Evolutionary conservation across 2,888 invertebrate species (phyloP).

Genomic region (Blastobasis lacticolella): DNA sequence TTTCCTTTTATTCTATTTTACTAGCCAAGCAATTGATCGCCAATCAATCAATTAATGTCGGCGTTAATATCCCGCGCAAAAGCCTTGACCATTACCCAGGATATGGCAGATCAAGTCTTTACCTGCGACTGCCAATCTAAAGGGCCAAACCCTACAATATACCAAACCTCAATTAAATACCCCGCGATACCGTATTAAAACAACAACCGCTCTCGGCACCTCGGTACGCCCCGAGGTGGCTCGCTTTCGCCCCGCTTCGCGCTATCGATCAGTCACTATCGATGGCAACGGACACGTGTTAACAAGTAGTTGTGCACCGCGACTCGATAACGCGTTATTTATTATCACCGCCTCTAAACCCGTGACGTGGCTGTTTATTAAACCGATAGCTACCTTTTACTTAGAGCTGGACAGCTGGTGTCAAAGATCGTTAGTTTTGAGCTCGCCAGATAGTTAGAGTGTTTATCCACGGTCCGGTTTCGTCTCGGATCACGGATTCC

Average conservation of each 20-base stretch:
- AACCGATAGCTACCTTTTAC: slow-evolving; percentile 15
- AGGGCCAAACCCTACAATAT: no score
- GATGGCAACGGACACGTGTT: slow-evolving; percentile 42
- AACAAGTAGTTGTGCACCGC: slow-evolving; percentile 39
- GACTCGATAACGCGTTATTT: slow-evolving; percentile 41
- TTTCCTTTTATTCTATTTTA: no score
- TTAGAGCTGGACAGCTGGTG: slow-evolving; percentile 3
- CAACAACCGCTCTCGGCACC: not conserved
- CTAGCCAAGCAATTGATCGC: no score
- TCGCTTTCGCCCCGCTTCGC: slow-evolving; percentile 17
- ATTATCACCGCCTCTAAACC: slow-evolving; percentile 21
- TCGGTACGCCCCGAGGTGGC: not conserved
- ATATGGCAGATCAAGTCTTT: no score
- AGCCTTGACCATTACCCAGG: no score
- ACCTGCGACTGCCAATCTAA: no score
- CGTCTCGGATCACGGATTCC: no score
- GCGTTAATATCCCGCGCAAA: no score
- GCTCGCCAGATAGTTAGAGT: not conserved
- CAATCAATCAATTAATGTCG: no score
- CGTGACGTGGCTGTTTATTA: slow-evolving; percentile 20
- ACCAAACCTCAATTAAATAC: no score
- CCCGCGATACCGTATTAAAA: no score
- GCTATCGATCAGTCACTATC: slow-evolving; percentile 41
- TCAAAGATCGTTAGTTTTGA: slow-evolving; percentile 9
- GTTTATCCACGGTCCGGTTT: no score